phyloP scores from a whole-genome alignment of 2,797 vertebrate species.

The Amphiprion clarkii region DNA sequence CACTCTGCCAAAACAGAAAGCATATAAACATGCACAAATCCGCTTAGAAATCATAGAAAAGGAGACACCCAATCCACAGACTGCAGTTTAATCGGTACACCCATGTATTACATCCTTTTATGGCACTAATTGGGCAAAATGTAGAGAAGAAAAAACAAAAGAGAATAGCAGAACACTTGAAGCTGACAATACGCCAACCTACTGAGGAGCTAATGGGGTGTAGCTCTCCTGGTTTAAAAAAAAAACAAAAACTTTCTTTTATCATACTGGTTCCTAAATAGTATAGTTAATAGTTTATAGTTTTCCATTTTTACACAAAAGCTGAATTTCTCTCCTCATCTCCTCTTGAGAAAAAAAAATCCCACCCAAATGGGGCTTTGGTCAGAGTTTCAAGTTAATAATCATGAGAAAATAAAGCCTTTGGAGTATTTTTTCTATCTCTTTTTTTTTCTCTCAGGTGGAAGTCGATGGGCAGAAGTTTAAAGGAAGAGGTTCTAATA shows the following conservation, averaged over 20 bases:
- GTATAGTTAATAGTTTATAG: no score
- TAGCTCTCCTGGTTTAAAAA: not conserved
- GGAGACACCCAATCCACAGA: no score
- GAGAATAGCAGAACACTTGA: no score
- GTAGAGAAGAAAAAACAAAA: no score
- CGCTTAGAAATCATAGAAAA: not conserved
- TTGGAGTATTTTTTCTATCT: not conserved
- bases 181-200: not conserved
- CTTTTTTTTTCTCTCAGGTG: conserved; percentile 82
- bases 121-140: no score
- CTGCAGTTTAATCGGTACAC: no score
- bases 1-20: not conserved
- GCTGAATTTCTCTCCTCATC: no score
- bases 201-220: not conserved
- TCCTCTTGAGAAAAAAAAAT: not conserved
- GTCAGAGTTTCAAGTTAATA: not conserved
- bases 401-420: not conserved
- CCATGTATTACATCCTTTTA: no score
- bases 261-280: not conserved
- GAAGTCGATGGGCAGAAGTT: conserved; percentile 97
- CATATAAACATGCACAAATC: not conserved
- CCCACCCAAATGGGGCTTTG: not conserved
- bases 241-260: not conserved
- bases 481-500: conserved; percentile 95
- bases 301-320: no score